Conservation (phyloP, 2,113 vertebrate species). For the Rhinolophus sinicus region DNA sequence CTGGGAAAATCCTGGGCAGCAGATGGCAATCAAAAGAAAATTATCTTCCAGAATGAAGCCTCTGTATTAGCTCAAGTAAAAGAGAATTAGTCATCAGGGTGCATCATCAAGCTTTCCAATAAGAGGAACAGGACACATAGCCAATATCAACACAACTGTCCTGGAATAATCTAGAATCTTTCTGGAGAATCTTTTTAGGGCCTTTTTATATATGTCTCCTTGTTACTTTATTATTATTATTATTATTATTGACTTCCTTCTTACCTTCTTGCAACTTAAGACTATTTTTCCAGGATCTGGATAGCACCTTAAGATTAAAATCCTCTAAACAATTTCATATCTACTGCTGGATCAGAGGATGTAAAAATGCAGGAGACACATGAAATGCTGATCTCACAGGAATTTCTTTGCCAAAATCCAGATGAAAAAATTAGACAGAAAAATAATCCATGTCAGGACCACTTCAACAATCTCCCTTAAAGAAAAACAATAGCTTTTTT, state of each 20-base stretch:
- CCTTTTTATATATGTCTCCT: background rate
- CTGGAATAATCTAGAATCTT: background rate
- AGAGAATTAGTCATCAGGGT: background rate
- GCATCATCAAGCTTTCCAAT: background rate
- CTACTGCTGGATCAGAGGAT: background rate
- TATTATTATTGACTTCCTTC: background rate
- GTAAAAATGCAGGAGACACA: background rate
- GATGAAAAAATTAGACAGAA: background rate
- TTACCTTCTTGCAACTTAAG: background rate
- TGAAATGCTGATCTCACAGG: background rate
- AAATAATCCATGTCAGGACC: background rate
- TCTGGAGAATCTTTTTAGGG: background rate
- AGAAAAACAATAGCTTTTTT: background rate
- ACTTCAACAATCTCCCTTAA: background rate
- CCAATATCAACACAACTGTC: background rate
- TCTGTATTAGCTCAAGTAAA: background rate
- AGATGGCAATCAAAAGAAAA: slow-evolving; percentile 24
- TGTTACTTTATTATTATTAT: background rate
- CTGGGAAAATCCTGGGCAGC: background rate
- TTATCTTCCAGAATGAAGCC: background rate
- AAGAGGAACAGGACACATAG: background rate
- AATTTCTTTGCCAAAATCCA: background rate
- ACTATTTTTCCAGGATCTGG: background rate
- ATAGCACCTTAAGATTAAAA: background rate
- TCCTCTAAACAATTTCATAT: background rate